phyloP scores from a whole-genome alignment of 2,113 vertebrate species.

The Hucho hucho region DNA sequence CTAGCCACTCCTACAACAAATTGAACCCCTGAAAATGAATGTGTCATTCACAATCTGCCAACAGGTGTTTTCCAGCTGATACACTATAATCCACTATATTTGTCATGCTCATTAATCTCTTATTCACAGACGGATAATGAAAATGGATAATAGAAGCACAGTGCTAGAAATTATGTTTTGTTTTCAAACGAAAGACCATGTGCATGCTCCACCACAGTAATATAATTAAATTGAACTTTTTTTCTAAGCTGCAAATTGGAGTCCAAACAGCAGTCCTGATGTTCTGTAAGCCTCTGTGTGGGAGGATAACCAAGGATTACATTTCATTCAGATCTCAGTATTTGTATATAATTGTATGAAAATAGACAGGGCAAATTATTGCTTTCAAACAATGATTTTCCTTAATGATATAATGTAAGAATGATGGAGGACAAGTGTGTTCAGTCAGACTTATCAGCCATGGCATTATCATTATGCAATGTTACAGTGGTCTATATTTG shows the following conservation, averaged over 20 bases:
- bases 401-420: slow-evolving; percentile 13
- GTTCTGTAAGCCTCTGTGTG: slow-evolving; percentile 49
- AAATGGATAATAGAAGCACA: slow-evolving; percentile 19
- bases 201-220: slow-evolving; percentile 11
- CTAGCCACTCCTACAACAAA: background rate
- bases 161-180: slow-evolving; percentile 23
- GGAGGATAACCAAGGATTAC: slow-evolving; percentile 53
- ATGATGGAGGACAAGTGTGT: too few relatives aligned
- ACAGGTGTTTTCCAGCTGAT: too few relatives aligned
- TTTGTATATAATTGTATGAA: slow-evolving; percentile 40
- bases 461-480: background rate
- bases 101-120: slow-evolving; percentile 1
- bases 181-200: slow-evolving; percentile 20
- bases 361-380: slow-evolving; percentile 6
- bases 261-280: slow-evolving; percentile 30
- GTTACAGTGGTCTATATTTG: background rate
- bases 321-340: slow-evolving; percentile 38
- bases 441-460: too few relatives aligned
- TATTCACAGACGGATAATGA: slow-evolving; percentile 24
- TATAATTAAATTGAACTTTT: slow-evolving; percentile 55
- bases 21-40: too few relatives aligned
- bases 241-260: slow-evolving; percentile 45
- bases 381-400: slow-evolving; percentile 9
- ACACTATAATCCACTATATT: background rate
- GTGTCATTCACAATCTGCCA: too few relatives aligned